phyloP scores from a whole-genome alignment of 2,888 invertebrate species.

The Idaea aversata region DNA sequence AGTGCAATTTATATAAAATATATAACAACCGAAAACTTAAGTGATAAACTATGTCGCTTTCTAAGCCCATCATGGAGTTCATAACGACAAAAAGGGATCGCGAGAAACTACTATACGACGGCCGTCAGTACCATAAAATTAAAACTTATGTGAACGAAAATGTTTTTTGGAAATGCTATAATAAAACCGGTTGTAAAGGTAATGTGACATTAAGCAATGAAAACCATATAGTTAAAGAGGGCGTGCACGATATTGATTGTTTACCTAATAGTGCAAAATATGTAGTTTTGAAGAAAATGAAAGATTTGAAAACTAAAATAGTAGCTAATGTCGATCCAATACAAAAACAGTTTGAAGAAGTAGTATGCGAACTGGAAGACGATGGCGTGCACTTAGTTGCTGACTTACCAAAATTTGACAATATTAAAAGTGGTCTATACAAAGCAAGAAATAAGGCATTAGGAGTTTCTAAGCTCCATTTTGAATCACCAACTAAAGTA shows the following conservation, averaged over 20 bases:
- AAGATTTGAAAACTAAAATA: no score
- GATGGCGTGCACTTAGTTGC: conserved; percentile 12
- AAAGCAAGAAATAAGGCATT: conserved; percentile 14
- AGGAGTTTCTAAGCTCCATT: conserved; percentile 13
- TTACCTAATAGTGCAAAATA: no score
- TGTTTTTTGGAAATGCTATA: conserved; percentile 16
- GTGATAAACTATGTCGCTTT: conserved; percentile 4
- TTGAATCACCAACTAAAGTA: conserved; percentile 11
- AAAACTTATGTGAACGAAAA: conserved; percentile 12
- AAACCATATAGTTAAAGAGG: conserved; percentile 15
- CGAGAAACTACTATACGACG: not conserved
- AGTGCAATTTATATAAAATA: conserved; percentile 1
- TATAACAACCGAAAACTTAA: not conserved
- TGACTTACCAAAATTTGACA: conserved; percentile 14
- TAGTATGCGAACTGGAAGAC: conserved; percentile 12
- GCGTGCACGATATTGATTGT: conserved; percentile 10
- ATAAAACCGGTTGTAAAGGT: conserved; percentile 14
- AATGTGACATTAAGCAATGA: conserved; percentile 16
- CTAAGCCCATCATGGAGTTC: conserved; percentile 7
- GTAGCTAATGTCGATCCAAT: not conserved
- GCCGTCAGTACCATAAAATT: not conserved
- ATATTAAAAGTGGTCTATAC: conserved; percentile 18
- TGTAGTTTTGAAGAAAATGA: no score
- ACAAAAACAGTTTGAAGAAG: conserved; percentile 15
- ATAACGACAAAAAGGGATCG: not conserved